Base-by-base conservation (phyloP, 2,113 vertebrate genomes). In the Phyllopteryx taeniolatus region DNA sequence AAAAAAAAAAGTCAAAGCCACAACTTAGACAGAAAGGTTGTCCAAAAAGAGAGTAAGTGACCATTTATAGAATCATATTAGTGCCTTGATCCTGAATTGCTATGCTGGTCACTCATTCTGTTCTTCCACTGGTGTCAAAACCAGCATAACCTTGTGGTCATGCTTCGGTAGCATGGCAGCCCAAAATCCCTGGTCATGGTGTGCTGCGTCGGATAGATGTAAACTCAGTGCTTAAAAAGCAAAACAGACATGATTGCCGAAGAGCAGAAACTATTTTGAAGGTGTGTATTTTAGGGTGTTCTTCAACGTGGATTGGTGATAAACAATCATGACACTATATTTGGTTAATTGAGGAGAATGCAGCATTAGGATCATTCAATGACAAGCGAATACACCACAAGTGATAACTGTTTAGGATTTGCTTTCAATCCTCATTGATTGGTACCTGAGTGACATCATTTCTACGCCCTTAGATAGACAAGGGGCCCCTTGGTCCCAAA, bases 31-130 rank as follows among this genome's bases (percentile, higher is more conserved):
- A 75, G 79, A 53, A 51, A 70, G 79, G 68, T 6, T 46, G 74
- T 63, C 68, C 75, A 67, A 31, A 68, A 62, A 81, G 78, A 83
- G 74, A 87, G 73, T 72, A 82, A 75, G 73, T 80, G 81, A 83
- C 81, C 82, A 89, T 84, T 85, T 83, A 87, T 78, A 86, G 81
- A 89, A 81, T 85, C 84, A 85, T 78, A 79, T 86, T 87, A 86
- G 83, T 43, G 64, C 57, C 77, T 79, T 68, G 57, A 39, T 39
- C 47, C 47, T 4, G 86, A 90, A 89, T 89, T 84, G 84, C 72
- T 87, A 89, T 85, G 84, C 72, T 43, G 35, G 68, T 69, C 22
- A 53, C 75, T 77, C 79, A 78, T 88, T 87, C 85, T 83, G 56
- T 35, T 59, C 79, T 76, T 77, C 83, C 75, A 75, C 84, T 86